Evolutionary conservation across 2,113 vertebrate species (phyloP).

Genomic region (Tympanuchus pallidicinctus): DNA sequence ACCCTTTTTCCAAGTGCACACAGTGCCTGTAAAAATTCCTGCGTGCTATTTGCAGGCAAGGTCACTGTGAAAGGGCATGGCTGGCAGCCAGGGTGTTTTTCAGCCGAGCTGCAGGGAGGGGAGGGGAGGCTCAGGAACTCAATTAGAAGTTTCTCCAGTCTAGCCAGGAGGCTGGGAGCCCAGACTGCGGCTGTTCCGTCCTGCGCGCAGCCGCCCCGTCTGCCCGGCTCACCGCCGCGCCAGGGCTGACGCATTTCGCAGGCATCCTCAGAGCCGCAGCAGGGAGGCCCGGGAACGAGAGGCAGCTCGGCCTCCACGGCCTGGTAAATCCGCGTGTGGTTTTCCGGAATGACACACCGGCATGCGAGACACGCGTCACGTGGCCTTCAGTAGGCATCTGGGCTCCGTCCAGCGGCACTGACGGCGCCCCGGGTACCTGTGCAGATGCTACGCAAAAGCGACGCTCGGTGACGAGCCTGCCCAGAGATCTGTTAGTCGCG

Average conservation of each 20-base stretch:
- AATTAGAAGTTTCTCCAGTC: constrained; percentile 95
- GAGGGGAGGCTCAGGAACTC: constrained; percentile 87
- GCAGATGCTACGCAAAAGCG: accelerated
- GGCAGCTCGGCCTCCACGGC: background rate
- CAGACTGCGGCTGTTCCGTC: constrained; percentile 89
- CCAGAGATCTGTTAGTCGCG: background rate
- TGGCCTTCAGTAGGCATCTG: background rate
- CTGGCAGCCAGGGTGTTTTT: constrained; percentile 78
- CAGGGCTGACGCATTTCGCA: constrained; percentile 89
- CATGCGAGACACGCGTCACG: background rate
- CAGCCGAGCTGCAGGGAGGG: constrained; percentile 84
- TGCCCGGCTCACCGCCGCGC: constrained; percentile 81
- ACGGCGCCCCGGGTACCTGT: accelerated
- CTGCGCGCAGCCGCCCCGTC: constrained; percentile 61
- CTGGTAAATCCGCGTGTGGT: background rate
- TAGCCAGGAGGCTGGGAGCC: constrained; percentile 92
- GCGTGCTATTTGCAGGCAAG: constrained; percentile 85
- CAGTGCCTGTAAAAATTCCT: constrained; percentile 73
- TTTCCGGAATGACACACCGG: background rate
- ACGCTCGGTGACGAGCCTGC: background rate
- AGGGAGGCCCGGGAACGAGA: constrained; percentile 12
- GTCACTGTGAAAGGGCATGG: constrained; percentile 85
- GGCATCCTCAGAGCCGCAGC: constrained; percentile 88
- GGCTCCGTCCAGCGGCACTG: accelerated
- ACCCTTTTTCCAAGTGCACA: constrained; percentile 42